These are phyloP conservation scores for Strigamia maritima DNA, from an alignment of 2,888 invertebrate species.

Conservation along the genomic window DNA sequence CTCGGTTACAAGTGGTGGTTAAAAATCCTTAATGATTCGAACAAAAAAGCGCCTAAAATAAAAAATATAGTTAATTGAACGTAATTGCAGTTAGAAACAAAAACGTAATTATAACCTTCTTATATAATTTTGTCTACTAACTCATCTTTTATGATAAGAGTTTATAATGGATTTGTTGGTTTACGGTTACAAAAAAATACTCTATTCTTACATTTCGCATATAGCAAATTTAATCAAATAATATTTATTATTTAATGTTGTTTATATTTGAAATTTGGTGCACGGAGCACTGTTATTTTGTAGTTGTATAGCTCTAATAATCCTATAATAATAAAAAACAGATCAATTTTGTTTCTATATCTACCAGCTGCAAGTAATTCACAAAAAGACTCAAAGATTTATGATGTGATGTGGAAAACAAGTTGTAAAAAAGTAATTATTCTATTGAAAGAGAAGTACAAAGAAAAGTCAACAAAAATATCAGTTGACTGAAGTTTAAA, in stretches of 20 bases:
- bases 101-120: too few relatives aligned
- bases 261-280: too few relatives aligned
- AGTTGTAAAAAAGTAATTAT: not conserved
- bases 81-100: too few relatives aligned
- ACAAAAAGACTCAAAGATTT: constrained; percentile 3
- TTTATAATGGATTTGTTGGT: too few relatives aligned
- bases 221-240: not conserved
- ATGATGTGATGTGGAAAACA: not conserved
- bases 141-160: too few relatives aligned
- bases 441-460: not conserved
- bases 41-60: too few relatives aligned
- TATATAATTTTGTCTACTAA: too few relatives aligned
- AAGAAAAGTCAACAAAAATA: not conserved
- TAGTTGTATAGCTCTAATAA: too few relatives aligned
- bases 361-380: not conserved
- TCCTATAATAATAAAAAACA: not conserved
- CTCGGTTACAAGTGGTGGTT: too few relatives aligned
- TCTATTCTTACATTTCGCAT: not conserved
- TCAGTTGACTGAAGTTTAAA: not conserved
- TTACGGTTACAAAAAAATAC: not conserved
- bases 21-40: too few relatives aligned
- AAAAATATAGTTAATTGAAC: not conserved
- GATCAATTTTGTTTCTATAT: not conserved
- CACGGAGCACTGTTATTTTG: too few relatives aligned
- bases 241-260: not conserved